phyloP scores from a whole-genome alignment of 2,888 invertebrate species.

The Taenaris catops region DNA sequence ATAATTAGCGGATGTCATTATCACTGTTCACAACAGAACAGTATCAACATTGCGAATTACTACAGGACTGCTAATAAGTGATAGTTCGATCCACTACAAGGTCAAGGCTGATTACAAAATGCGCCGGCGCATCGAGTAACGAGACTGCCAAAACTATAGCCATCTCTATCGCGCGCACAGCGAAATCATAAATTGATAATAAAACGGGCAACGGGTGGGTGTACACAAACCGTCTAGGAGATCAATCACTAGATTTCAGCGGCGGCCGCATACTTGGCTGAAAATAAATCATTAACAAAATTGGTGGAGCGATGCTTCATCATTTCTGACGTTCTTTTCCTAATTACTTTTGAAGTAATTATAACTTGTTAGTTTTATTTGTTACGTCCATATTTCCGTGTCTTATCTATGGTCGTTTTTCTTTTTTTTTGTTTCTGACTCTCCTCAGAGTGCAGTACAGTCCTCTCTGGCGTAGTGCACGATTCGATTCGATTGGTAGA shows the following conservation, averaged over 20 bases:
- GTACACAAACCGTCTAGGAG: constrained; percentile 31
- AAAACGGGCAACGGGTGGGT: constrained; percentile 36
- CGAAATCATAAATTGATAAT: constrained; percentile 24
- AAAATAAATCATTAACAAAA: constrained; percentile 52
- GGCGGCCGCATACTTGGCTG: constrained; percentile 55
- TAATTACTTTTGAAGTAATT: too few species aligned
- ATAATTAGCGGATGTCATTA: too few species aligned
- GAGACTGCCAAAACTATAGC: constrained; percentile 27
- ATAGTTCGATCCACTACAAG: constrained; percentile 56
- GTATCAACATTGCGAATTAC: constrained; percentile 49
- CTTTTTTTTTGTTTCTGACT: too few species aligned
- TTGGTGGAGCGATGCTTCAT: too few species aligned
- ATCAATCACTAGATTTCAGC: constrained; percentile 56
- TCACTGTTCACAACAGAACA: too few species aligned
- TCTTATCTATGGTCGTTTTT: too few species aligned
- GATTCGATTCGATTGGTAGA: too few species aligned
- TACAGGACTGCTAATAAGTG: constrained; percentile 28
- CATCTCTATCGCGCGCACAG: constrained; percentile 38
- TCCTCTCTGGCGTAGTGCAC: too few species aligned
- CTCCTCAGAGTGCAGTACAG: too few species aligned
- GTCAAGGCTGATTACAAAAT: constrained; percentile 60
- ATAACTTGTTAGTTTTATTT: too few species aligned
- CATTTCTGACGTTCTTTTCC: too few species aligned
- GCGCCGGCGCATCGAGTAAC: constrained; percentile 34
- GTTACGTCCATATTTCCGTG: too few species aligned